Evolutionary conservation across 2,113 vertebrate species (phyloP), one percentile per base, ranked within the genome.

Genomic region (Agapornis roseicollis): DNA sequence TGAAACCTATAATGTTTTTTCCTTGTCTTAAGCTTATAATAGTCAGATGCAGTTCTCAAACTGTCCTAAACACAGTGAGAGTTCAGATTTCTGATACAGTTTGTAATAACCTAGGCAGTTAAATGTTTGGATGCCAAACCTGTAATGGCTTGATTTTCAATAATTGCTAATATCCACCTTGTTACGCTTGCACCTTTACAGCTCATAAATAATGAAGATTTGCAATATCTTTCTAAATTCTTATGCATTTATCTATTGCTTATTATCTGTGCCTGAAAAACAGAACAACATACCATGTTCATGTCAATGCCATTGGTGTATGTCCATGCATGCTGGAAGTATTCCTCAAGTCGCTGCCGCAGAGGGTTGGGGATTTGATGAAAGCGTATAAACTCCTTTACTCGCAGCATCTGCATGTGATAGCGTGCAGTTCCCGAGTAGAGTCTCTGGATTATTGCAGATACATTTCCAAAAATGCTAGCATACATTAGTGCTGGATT

Each of bases 261-360:
- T 42, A 37, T 50, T 29, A 84, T 13, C 13, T 3, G 4, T 88
- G 69, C 85, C 88, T 93, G 69, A 94, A 91, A 97, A 98, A 64
- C 72, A 94, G 84, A 97, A 71, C 64, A 97, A 98, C 98, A 97
- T 98, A 99, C 99, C 99, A 99, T 99, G 97, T 99, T 99, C 99
- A 99, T 99, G 95, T 99, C 99, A 84, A 99, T 99, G 97, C 99
- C 99, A 31, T 99, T 99, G 91, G 99, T 99, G 98, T 99, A 99
- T 29, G 99, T 99, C 99, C 99, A 99, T 0, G 99, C 99, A 17
- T 99, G 99, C 88, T 99, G 99, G 98, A 99, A 99, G 90, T 99
- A 99, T 58, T 99, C 99, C 96, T 99, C 99, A 71, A 99, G 98
- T 24, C 99, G 96, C 95, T 99, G 99, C 58, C 99, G 97, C 95